A percentile compares a stretch with the other conserved stretches of the same genome.
phyloP scores from a whole-genome alignment of 1,140 invertebrate species.

The Lordiphosa collinella region DNA sequence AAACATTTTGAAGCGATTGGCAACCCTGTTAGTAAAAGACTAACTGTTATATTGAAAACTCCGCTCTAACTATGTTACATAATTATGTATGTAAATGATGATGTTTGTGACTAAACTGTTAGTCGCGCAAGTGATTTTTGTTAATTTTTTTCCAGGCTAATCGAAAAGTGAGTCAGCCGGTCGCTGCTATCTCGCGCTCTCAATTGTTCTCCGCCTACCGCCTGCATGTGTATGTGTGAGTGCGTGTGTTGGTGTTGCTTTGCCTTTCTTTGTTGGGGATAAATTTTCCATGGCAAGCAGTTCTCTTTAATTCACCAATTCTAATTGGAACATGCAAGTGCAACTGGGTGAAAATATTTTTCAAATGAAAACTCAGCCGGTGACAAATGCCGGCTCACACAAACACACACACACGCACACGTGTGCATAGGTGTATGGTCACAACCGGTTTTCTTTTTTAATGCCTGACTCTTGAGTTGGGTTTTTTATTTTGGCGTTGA shows the following conservation, averaged over 20 bases:
- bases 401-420: conserved; percentile 1
- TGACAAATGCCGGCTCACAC: conserved; percentile 32
- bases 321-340: conserved; percentile 9
- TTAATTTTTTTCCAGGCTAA: conserved; percentile 7
- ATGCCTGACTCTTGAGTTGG: not conserved
- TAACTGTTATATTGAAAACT: no score
- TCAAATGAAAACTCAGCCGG: conserved; percentile 6
- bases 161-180: conserved; percentile 4
- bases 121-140: no score
- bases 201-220: not conserved
- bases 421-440: not conserved
- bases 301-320: conserved; percentile 2
- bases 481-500: conserved; percentile 20
- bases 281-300: conserved; percentile 1
- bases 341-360: not conserved
- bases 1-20: no score
- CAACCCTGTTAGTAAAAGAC: no score
- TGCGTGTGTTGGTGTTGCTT: not conserved
- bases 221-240: conserved; percentile 1
- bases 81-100: not conserved
- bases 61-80: no score
- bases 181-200: not conserved
- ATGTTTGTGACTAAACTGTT: not conserved
- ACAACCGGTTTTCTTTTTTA: conserved; percentile 1
- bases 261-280: not conserved